Evolutionary conservation across 1,140 invertebrate genomes (phyloP).

Genomic region (Triops longicaudatus): DNA sequence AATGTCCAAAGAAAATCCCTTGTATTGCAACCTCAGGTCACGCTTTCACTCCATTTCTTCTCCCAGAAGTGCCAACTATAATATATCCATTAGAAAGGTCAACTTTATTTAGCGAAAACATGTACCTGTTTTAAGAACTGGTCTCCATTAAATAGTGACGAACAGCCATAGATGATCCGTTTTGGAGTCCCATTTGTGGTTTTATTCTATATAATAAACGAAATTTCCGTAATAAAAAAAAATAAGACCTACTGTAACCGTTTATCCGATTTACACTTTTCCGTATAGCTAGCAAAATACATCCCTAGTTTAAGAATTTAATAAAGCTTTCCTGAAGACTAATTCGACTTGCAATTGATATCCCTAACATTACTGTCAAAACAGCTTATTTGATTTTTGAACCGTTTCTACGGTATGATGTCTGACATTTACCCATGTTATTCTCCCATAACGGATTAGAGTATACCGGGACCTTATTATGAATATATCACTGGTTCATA

Average conservation of each 20-base stretch:
- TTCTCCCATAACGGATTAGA: too few species aligned
- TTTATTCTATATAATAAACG: slow-evolving; percentile 47
- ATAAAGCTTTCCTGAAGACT: too few species aligned
- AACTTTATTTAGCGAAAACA: background rate
- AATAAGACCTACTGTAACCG: too few species aligned
- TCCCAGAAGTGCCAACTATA: slow-evolving; percentile 49
- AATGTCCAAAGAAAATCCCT: background rate
- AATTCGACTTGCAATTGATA: too few species aligned
- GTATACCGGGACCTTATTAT: too few species aligned
- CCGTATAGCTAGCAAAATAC: slow-evolving; percentile 48
- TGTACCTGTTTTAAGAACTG: slow-evolving; percentile 84
- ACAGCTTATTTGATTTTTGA: too few species aligned
- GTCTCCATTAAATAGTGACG: slow-evolving; percentile 80
- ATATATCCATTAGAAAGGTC: slow-evolving; percentile 22
- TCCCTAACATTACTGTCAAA: too few species aligned
- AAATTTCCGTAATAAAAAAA: slow-evolving; percentile 28
- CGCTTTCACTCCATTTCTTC: slow-evolving; percentile 54
- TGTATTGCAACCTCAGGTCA: background rate
- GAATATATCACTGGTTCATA: too few species aligned
- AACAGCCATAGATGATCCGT: slow-evolving; percentile 88
- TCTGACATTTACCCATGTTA: too few species aligned
- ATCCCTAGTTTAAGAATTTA: too few species aligned
- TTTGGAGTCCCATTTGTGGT: slow-evolving; percentile 51
- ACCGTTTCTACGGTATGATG: too few species aligned
- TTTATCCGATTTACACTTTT: too few species aligned